These are phyloP conservation scores for Apocrypta bakeri DNA, from an alignment of 1,140 invertebrate species.

Conservation along the genomic window DNA sequence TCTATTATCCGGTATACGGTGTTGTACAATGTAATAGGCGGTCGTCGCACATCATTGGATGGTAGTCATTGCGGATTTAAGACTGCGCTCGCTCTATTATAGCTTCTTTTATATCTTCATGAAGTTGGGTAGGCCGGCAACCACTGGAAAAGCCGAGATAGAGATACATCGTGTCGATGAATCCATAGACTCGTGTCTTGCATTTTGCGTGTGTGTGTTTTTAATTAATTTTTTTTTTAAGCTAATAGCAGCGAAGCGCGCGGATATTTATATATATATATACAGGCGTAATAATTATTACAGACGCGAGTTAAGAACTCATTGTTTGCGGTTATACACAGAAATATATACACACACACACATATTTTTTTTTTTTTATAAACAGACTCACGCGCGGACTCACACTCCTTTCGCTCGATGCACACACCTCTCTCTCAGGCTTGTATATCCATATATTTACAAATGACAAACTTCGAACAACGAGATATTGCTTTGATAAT, in stretches of 20 bases:
- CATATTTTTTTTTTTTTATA: too few species aligned
- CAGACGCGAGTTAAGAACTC: too few species aligned
- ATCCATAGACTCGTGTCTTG: constrained; percentile 29
- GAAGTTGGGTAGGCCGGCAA: constrained; percentile 71
- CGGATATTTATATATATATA: background rate
- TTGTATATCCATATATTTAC: too few species aligned
- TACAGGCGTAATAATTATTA: too few species aligned
- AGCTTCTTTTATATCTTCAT: constrained; percentile 69
- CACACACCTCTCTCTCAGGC: background rate
- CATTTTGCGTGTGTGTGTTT: background rate
- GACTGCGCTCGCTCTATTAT: constrained; percentile 15
- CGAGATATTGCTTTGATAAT: too few species aligned
- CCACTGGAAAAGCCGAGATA: constrained; percentile 70
- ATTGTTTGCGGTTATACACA: too few species aligned
- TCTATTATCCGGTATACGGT: too few species aligned
- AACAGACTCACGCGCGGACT: background rate
- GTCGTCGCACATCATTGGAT: too few species aligned
- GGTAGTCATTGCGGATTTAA: background rate
- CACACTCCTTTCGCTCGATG: background rate
- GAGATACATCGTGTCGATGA: constrained; percentile 44
- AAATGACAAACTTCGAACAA: too few species aligned
- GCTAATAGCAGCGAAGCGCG: constrained; percentile 15
- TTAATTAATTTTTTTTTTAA: constrained; percentile 28
- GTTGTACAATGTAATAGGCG: too few species aligned
- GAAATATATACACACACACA: too few species aligned